Percentiles rank a stretch among this genome's conserved stretches.
phyloP scores from a whole-genome alignment of 2,113 vertebrate species.

The Colistium nudipinnis region DNA sequence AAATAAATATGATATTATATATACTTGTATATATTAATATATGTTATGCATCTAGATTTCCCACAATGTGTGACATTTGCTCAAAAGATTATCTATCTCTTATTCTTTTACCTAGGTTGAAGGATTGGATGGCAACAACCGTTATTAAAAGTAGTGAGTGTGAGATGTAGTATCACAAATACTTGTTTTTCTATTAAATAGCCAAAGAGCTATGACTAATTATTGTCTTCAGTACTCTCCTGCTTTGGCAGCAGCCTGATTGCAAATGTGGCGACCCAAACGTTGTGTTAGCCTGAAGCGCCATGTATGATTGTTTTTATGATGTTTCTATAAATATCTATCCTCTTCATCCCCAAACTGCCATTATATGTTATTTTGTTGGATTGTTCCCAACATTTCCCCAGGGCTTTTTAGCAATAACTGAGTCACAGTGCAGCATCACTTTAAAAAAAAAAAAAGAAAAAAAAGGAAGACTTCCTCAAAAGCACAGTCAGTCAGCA shows the following conservation, averaged over 20 bases:
- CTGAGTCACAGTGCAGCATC: constrained; percentile 9
- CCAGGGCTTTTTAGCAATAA: constrained; percentile 15
- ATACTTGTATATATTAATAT: too few relatives aligned
- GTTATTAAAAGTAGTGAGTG: too few relatives aligned
- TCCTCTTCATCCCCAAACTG: background rate
- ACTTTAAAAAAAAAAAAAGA: constrained; percentile 8
- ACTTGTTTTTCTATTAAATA: background rate
- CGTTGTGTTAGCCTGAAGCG: constrained; percentile 13
- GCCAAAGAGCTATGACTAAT: constrained; percentile 8
- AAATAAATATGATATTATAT: too few relatives aligned
- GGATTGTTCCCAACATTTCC: constrained; percentile 1
- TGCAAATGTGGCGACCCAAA: constrained; percentile 6
- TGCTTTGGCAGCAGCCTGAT: background rate
- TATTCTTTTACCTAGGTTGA: too few relatives aligned
- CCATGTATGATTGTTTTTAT: constrained; percentile 19
- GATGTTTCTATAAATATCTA: constrained; percentile 28
- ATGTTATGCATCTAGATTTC: too few relatives aligned
- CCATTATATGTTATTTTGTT: constrained; percentile 13
- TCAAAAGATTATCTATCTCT: too few relatives aligned
- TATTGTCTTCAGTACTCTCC: background rate
- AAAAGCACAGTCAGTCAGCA: constrained; percentile 35
- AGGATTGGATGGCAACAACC: too few relatives aligned
- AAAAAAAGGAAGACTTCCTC: constrained; percentile 5
- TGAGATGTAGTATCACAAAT: too few relatives aligned
- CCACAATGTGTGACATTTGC: too few relatives aligned